Percentiles rank a stretch among this genome's conserved stretches.
Conservation (phyloP, 2,113 vertebrate species). For the Syngnathus scovelli region DNA sequence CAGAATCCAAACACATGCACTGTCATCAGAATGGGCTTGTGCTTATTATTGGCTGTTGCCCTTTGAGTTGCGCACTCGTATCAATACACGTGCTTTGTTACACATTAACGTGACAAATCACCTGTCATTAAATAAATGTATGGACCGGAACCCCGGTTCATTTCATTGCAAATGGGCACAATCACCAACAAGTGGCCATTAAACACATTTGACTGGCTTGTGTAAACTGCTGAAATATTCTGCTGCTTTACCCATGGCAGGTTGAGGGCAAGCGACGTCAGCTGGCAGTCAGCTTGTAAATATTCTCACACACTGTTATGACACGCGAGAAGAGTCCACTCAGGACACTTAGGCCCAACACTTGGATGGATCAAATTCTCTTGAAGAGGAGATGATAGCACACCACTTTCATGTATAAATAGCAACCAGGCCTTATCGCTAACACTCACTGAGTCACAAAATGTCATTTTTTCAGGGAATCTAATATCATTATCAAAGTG, state of each 20-base stretch:
- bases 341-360: conserved; percentile 48
- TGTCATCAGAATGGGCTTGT: conserved; percentile 23
- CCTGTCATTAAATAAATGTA: background rate
- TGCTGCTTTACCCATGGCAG: conserved; percentile 12
- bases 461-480: too few relatives aligned
- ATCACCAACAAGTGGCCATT: conserved; percentile 13
- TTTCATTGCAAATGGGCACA: background rate
- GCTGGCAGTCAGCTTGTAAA: conserved; percentile 19
- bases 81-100: conserved; percentile 32
- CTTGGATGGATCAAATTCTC: conserved; percentile 41
- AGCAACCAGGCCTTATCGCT: conserved; percentile 11
- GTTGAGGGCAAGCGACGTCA: conserved; percentile 8
- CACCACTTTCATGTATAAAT: conserved; percentile 26
- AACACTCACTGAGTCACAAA: background rate
- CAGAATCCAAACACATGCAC: conserved; percentile 12
- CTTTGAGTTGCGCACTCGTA: conserved; percentile 21
- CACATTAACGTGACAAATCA: conserved; percentile 24
- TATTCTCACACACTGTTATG: conserved; percentile 49
- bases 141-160: background rate
- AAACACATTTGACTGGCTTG: conserved; percentile 22
- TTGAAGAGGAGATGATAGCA: conserved; percentile 53
- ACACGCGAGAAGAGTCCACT: conserved; percentile 50
- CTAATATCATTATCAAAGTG: conserved; percentile 1
- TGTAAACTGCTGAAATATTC: conserved; percentile 24
- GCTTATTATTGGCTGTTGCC: conserved; percentile 19